Evolutionary conservation across 2,888 invertebrate genomes (phyloP), one percentile per base, ranked within the genome.

Genomic region (Cryptosula pallasiana): DNA sequence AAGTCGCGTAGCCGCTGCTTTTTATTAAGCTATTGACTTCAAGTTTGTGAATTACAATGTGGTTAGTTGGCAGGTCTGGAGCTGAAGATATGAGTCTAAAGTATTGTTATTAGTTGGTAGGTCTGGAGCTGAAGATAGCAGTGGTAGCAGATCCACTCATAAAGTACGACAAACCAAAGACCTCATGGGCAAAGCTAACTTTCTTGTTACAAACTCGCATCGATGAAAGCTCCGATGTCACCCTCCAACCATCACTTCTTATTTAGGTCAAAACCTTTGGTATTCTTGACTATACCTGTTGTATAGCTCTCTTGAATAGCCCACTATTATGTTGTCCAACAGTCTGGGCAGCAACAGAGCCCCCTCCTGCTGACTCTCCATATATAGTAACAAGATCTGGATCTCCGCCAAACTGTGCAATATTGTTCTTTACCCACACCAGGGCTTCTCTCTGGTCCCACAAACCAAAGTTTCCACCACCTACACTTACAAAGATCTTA

Each of bases 351-450:
- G 76, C 72, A 0, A 75, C 78, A 73, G 76, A 75, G 1, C 74
- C 73, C 1, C 75, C 78, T 0, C 80, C 80, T 3, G 79, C 79
- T 35, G 78, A 78, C 71, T 78, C 76, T 20, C 80, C 80, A 58
- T 76, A 77, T 25, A 80, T 55, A 0, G 79, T 78, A 5, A 80
- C 75, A 2, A 45, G 73, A n/a, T 73, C 69, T 0, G 75, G 71
- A 73, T 80, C 77, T 0, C 78, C 78, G 69, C 76, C 76, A 71
- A 79, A 78, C 1, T 73, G 55, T 2, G 36, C 72, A 45, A 77
- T 76, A 63, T 80, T 79, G 13, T 76, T 74, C 35, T 78, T 74
- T 1, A 78, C 74, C 79, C 79, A 80, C 36, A 73, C 32, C 23
- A 80, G 69, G 3, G 79, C 80, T n/a, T 75, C 54, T 20, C 57